Conservation (phyloP, 2,113 vertebrate species). For the Argyrosomus japonicus region DNA sequence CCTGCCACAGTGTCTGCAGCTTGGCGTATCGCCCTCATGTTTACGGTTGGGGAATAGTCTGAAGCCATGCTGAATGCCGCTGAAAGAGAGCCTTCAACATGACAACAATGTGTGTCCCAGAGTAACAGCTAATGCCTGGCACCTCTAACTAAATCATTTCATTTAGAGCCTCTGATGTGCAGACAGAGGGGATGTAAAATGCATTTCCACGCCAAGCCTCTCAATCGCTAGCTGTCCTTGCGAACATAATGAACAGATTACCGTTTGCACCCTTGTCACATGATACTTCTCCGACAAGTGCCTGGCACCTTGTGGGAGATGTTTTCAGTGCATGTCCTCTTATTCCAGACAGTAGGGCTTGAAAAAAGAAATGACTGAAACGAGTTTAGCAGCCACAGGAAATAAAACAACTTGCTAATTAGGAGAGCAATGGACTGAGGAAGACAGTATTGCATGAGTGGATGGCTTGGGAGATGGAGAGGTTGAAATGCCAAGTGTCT, state of each 20-base stretch:
- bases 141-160: slow-evolving; percentile 75
- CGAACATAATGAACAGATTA: slow-evolving; percentile 72
- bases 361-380: slow-evolving; percentile 29
- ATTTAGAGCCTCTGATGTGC: slow-evolving; percentile 77
- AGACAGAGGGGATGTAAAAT: slow-evolving; percentile 66
- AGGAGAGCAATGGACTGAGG: slow-evolving; percentile 53
- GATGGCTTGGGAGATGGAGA: slow-evolving; percentile 58
- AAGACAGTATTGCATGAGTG: slow-evolving; percentile 50
- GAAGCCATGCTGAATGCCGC: slow-evolving; percentile 49
- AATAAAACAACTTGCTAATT: slow-evolving; percentile 75
- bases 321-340: slow-evolving; percentile 30
- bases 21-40: slow-evolving; percentile 61
- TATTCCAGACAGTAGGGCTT: slow-evolving; percentile 11
- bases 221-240: slow-evolving; percentile 57
- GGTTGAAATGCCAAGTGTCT: slow-evolving; percentile 78
- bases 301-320: slow-evolving; percentile 52
- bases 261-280: slow-evolving; percentile 64
- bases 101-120: slow-evolving; percentile 66
- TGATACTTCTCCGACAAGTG: slow-evolving; percentile 55
- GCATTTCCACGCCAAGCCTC: slow-evolving; percentile 68
- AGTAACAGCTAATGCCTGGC: slow-evolving; percentile 69
- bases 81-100: slow-evolving; percentile 71
- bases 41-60: slow-evolving; percentile 61
- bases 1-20: slow-evolving; percentile 58
- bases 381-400: slow-evolving; percentile 56